Evolutionary conservation across 1,140 invertebrate genomes (phyloP).

Genomic region (Philotrypesis tridentata): DNA sequence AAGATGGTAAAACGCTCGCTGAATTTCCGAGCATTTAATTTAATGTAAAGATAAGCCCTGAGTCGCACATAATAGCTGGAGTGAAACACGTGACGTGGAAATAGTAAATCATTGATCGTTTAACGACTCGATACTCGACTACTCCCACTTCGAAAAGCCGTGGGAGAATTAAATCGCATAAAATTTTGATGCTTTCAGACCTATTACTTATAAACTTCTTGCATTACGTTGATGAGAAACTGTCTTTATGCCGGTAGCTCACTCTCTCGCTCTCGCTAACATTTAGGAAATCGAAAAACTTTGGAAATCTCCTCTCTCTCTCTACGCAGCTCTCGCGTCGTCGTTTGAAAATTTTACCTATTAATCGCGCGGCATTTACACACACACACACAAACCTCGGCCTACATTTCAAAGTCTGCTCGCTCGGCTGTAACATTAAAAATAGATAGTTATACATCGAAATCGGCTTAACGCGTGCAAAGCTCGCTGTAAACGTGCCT

Average conservation of each 20-base stretch:
- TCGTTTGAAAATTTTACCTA: constrained; percentile 13
- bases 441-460: neutral
- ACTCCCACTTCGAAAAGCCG: neutral
- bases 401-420: no score
- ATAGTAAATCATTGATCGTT: constrained; percentile 1
- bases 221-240: constrained; percentile 24
- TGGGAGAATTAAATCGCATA: constrained; percentile 8
- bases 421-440: neutral
- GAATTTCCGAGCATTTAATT: neutral
- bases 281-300: constrained; percentile 25
- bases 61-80: no score
- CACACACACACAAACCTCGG: neutral
- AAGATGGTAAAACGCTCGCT: neutral
- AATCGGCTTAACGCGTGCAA: no score
- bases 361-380: neutral
- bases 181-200: neutral
- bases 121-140: constrained; percentile 15
- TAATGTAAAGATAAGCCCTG: neutral
- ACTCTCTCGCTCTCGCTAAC: no score
- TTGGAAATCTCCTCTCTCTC: neutral
- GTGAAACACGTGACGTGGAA: neutral
- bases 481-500: no score
- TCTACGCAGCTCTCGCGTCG: no score
- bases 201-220: constrained; percentile 27
- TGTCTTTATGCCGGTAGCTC: neutral